These are phyloP conservation scores for Moxostoma hubbsi DNA, from an alignment of 2,797 vertebrate species.

Conservation along the genomic window DNA sequence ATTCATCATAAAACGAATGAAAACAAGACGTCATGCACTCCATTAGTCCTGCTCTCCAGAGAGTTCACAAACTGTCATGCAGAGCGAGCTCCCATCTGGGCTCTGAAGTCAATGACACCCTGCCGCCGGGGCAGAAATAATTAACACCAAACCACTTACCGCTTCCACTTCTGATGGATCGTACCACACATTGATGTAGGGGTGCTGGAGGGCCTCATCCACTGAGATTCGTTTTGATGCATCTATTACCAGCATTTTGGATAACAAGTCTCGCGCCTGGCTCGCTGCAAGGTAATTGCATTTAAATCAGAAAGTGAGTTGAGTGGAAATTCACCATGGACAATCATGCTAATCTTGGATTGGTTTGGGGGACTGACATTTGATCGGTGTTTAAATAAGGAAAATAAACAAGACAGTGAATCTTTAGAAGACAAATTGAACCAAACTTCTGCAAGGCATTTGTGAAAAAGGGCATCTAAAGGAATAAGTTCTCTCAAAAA, in stretches of 20 bases:
- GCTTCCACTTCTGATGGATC: constrained; percentile 97
- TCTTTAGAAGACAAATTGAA: not conserved
- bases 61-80: not conserved
- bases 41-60: not conserved
- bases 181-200: constrained; percentile 98
- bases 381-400: not conserved
- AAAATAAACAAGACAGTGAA: not conserved
- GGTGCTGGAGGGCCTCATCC: constrained; percentile 94
- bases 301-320: constrained; percentile 2
- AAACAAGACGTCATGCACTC: not conserved
- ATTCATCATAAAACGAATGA: not conserved
- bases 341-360: not conserved
- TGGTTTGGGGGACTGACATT: not conserved
- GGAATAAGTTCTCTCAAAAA: not conserved
- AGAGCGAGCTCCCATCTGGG: not conserved
- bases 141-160: constrained; percentile 76
- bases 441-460: not conserved
- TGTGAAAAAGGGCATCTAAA: not conserved
- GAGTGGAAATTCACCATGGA: not conserved
- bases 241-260: constrained; percentile 98
- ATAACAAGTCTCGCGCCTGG: constrained; percentile 95
- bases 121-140: not conserved
- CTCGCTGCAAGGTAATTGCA: constrained; percentile 81
- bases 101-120: not conserved
- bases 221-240: constrained; percentile 96